Evolutionary conservation across 2,797 vertebrate genomes (phyloP).

Genomic region (Poeciliopsis paucimaculata): DNA sequence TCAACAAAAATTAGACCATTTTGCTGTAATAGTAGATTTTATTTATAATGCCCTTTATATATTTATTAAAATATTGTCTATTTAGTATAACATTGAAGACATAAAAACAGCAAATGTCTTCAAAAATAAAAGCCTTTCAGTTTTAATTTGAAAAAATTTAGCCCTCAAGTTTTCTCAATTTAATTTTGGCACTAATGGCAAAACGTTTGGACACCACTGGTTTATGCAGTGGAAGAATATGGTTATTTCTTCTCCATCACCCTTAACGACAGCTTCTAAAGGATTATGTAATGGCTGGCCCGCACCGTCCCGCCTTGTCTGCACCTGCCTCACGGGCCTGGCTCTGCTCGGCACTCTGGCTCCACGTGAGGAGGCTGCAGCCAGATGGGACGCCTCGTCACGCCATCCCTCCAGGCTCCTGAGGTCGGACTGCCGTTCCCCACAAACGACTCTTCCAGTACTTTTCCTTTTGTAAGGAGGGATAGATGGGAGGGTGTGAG

Average conservation of each 20-base stretch:
- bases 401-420: constrained; percentile 28
- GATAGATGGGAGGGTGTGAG: constrained; percentile 49
- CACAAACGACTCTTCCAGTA: constrained; percentile 60
- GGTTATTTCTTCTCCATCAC: constrained; percentile 28
- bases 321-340: constrained; percentile 56
- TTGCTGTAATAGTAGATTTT: too few species aligned
- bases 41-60: too few species aligned
- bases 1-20: too few species aligned
- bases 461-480: constrained; percentile 47
- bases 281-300: constrained; percentile 36
- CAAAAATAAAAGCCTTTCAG: too few species aligned
- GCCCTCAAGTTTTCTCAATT: too few species aligned
- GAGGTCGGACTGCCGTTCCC: constrained; percentile 51
- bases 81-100: too few species aligned
- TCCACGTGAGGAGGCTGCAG: constrained; percentile 34
- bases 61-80: too few species aligned
- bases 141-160: too few species aligned
- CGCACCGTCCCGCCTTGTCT: constrained; percentile 23
- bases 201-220: neutral
- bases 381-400: constrained; percentile 31
- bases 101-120: neutral
- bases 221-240: constrained; percentile 43
- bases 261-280: constrained; percentile 27
- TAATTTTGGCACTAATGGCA: too few species aligned
- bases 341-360: constrained; percentile 18